Percentiles rank a stretch among this genome's conserved stretches.
Evolutionary conservation across 2,888 invertebrate species (phyloP).

Genomic region (Cynaeus angustus): DNA sequence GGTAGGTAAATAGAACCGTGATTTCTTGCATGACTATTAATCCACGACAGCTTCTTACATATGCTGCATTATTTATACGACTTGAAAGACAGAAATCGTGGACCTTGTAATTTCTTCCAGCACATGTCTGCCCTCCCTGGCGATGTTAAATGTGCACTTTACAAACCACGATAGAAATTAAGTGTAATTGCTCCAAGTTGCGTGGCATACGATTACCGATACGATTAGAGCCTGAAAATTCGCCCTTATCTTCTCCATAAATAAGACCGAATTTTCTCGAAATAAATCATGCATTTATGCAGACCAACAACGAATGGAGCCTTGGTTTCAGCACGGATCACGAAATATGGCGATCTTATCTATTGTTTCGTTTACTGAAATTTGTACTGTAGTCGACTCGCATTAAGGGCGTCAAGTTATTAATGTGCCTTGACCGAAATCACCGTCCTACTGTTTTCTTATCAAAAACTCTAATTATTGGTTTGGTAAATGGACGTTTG

Average conservation of each 20-base stretch:
- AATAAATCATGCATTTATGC: slow-evolving; percentile 57
- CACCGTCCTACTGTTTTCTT: slow-evolving; percentile 27
- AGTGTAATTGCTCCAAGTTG: slow-evolving; percentile 65
- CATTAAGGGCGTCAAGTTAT: slow-evolving; percentile 51
- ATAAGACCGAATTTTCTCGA: slow-evolving; percentile 54
- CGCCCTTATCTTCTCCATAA: slow-evolving; percentile 54
- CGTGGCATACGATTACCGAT: slow-evolving; percentile 61
- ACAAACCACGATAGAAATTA: slow-evolving; percentile 58
- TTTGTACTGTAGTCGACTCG: slow-evolving; percentile 56
- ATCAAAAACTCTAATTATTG: slow-evolving; percentile 40
- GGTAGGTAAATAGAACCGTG: background rate
- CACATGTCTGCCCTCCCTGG: background rate
- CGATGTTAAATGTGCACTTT: slow-evolving; percentile 4
- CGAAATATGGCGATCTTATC: slow-evolving; percentile 48
- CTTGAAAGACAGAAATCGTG: background rate
- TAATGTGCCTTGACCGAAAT: slow-evolving; percentile 45
- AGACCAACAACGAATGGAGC: slow-evolving; percentile 33
- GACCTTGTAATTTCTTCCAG: background rate
- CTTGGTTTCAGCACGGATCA: slow-evolving; percentile 46
- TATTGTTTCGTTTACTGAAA: slow-evolving; percentile 59
- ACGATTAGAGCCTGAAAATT: slow-evolving; percentile 56
- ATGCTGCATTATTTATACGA: background rate
- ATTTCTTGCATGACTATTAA: slow-evolving; percentile 2
- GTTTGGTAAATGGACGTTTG: slow-evolving; percentile 28
- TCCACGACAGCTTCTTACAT: background rate